phyloP scores from a whole-genome alignment of 2,113 vertebrate genomes.

The Andinoacara biseriatus region DNA sequence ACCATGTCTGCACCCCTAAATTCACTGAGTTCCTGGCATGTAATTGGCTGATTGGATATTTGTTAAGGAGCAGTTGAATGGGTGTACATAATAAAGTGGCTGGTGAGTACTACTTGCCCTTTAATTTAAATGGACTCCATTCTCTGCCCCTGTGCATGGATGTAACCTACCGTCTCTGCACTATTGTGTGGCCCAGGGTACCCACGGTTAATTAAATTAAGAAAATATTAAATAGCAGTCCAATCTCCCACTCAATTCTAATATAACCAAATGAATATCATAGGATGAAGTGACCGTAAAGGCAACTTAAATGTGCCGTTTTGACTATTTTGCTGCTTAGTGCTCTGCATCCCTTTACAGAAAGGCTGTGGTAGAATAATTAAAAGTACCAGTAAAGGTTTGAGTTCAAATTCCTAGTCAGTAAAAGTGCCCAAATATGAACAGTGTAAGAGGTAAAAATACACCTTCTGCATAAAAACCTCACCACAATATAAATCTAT shows the following conservation, averaged over 20 bases:
- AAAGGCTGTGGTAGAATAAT: no score
- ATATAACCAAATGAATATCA: neutral
- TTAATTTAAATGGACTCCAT: neutral
- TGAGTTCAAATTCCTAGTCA: no score
- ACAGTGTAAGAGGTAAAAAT: no score
- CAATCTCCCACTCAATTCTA: neutral
- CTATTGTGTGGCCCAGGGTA: neutral
- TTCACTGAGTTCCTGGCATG: neutral
- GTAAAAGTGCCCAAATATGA: no score
- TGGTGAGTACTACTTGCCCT: neutral
- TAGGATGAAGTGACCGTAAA: neutral
- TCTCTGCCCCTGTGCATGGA: accelerated
- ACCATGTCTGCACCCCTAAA: neutral
- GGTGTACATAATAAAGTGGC: neutral
- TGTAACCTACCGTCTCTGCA: neutral
- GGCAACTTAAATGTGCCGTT: no score
- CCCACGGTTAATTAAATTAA: neutral
- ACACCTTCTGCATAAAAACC: no score
- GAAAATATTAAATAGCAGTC: neutral
- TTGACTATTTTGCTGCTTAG: no score
- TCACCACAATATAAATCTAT: no score
- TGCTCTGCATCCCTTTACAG: no score
- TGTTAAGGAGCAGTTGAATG: accelerated
- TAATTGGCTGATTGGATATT: neutral
- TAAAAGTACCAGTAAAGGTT: no score